Percentiles rank a stretch among this genome's conserved stretches.
These are phyloP conservation scores for Drosophila chauvacae DNA, from an alignment of 1,140 invertebrate species.

Conservation along the genomic window DNA sequence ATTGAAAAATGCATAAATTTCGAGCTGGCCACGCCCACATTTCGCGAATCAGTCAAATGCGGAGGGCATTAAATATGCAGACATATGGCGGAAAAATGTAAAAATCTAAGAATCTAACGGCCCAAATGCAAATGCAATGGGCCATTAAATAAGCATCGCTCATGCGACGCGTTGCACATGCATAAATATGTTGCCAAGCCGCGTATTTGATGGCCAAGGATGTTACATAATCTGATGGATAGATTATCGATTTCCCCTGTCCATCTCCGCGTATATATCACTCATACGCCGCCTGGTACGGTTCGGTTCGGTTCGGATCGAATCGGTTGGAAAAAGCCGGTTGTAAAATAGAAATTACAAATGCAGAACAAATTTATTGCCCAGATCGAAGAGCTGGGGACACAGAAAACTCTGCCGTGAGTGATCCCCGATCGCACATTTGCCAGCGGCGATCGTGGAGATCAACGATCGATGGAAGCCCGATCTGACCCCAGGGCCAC, in stretches of 20 bases:
- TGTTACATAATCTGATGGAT: conserved; percentile 44
- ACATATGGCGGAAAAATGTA: conserved; percentile 56
- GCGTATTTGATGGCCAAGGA: conserved; percentile 47
- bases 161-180: conserved; percentile 50
- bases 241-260: conserved; percentile 43
- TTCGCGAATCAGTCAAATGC: conserved; percentile 68
- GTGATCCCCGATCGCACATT: conserved; percentile 54
- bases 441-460: conserved; percentile 33
- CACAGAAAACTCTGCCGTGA: conserved; percentile 30
- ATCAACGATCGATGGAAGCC: conserved; percentile 16
- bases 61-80: conserved; percentile 58
- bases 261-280: conserved; percentile 44
- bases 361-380: conserved; percentile 53
- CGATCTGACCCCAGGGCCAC: conserved; percentile 35
- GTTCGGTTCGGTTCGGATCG: background rate
- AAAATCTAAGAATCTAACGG: conserved; percentile 48
- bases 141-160: conserved; percentile 53
- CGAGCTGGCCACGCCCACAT: conserved; percentile 54
- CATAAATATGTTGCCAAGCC: conserved; percentile 40
- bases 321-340: conserved; percentile 13
- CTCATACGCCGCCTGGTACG: conserved; percentile 38
- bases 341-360: conserved; percentile 57
- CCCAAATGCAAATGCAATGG: conserved; percentile 50
- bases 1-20: conserved; percentile 82
- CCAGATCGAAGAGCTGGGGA: conserved; percentile 26